Percentiles rank a stretch among this genome's conserved stretches.
Evolutionary conservation across 2,113 vertebrate species (phyloP).

Genomic region (Chrysemys picta): DNA sequence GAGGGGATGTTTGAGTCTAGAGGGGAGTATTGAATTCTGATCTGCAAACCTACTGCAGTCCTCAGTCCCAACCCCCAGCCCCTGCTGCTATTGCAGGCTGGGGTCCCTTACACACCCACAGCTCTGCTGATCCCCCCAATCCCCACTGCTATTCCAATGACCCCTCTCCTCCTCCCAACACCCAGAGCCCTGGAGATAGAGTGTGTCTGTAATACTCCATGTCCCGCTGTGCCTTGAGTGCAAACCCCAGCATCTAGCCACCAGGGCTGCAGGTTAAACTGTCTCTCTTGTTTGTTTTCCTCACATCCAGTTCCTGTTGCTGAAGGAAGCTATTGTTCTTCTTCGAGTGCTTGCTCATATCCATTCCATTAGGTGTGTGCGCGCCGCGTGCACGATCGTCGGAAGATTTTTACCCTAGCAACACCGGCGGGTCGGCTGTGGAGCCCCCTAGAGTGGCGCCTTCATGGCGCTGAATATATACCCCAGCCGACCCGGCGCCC

Average conservation of each 20-base stretch:
- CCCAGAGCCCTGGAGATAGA: neutral
- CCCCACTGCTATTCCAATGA: neutral
- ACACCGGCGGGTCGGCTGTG: too few species aligned
- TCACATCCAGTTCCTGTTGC: slow-evolving; percentile 73
- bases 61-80: neutral
- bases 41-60: neutral
- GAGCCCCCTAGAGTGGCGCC: too few species aligned
- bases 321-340: slow-evolving; percentile 85
- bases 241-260: neutral
- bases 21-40: neutral
- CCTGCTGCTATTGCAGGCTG: neutral
- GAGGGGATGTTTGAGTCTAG: neutral
- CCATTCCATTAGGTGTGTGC: too few species aligned
- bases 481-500: too few species aligned
- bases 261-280: neutral
- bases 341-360: too few species aligned
- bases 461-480: too few species aligned
- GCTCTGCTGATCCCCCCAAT: too few species aligned
- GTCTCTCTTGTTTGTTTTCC: neutral
- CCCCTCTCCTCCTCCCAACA: neutral
- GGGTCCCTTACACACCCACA: neutral
- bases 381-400: too few species aligned
- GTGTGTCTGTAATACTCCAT: neutral
- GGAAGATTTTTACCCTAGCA: too few species aligned
- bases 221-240: neutral